Evolutionary conservation across 2,797 vertebrate genomes (phyloP), one percentile per base, ranked within the genome.

Genomic region (Sebastolobus altivelis): DNA sequence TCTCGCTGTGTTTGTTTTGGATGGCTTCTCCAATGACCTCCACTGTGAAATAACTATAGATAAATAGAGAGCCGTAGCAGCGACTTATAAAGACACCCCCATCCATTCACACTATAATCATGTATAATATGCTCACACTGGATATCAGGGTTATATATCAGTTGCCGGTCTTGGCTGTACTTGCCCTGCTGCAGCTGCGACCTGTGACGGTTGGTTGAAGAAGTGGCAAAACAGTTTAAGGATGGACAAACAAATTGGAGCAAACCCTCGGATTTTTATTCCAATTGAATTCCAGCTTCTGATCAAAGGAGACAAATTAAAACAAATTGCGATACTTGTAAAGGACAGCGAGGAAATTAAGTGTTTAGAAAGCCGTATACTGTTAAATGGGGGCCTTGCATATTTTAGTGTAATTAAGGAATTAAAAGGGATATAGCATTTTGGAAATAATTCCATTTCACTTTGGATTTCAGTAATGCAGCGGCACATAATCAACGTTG

Each of bases 11-110:
- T 87, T 86, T 84, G 75, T 79, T 82, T 71, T 58, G 38, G 80
- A 82, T 33, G 68, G 65, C 77, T 83, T 79, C 61, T 83, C 33
- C 22, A 46, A 71, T 82, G 80, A 80, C 80, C 84, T 82, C 59
- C 18, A 55, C 65, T 71, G 60, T 79, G 66, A 87, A 81, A 75
- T 66, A 80, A 65, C 77, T 31, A 58, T 6, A 31, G 33, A 87
- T 65, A 62, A 76, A 80, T 85, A 70, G 37, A 77, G 69, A 73
- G 25, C 27, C 12, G n/a, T 10, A 33, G 8, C 31, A 58, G 58
- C 1, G 40, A 65, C 65, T 69, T 69, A 49, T 4, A 71, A 75
- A 81, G 61, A 49, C 5, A 2, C 11, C 27, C 20, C 5, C 31
- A 84, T 86, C 69, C 62, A 73, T 82, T 77, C 56, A 54, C 2